phyloP scores from a whole-genome alignment of 2,797 vertebrate species.

The Rhyacichthys aspro region DNA sequence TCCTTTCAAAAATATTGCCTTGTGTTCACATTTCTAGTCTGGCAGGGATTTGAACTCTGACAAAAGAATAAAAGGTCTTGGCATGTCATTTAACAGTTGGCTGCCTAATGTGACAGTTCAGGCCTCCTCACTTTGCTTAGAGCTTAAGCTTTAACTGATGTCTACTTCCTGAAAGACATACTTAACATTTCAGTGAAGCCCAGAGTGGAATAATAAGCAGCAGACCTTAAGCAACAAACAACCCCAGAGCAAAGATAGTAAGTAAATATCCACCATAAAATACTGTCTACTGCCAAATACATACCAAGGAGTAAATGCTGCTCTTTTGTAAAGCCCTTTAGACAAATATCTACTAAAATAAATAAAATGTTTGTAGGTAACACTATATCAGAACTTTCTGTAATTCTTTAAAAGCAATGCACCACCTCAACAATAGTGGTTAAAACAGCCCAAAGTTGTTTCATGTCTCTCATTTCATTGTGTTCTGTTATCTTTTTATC shows the following conservation, averaged over 20 bases:
- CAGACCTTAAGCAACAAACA: constrained; percentile 30
- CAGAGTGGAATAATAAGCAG: constrained; percentile 1
- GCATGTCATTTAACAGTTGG: constrained; percentile 27
- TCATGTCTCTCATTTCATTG: constrained; percentile 30
- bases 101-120: constrained; percentile 32
- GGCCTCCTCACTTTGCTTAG: too few relatives aligned
- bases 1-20: constrained; percentile 13
- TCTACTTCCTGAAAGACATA: constrained; percentile 27
- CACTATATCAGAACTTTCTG: too few relatives aligned
- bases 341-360: too few relatives aligned
- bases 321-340: too few relatives aligned
- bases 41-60: constrained; percentile 48
- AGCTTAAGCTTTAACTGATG: constrained; percentile 23
- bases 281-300: neutral
- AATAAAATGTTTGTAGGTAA: too few relatives aligned
- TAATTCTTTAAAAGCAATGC: too few relatives aligned
- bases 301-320: too few relatives aligned
- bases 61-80: constrained; percentile 25
- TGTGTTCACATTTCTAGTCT: constrained; percentile 36
- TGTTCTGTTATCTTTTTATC: constrained; percentile 21
- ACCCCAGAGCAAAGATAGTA: constrained; percentile 15
- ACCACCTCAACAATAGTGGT: too few relatives aligned
- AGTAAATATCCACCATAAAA: too few relatives aligned
- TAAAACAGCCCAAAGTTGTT: constrained; percentile 11
- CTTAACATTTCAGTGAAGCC: constrained; percentile 12